A percentile compares a stretch with the other conserved stretches of the same genome.
Conservation (phyloP, 2,113 vertebrate species). For the Heloderma charlesbogerti region DNA sequence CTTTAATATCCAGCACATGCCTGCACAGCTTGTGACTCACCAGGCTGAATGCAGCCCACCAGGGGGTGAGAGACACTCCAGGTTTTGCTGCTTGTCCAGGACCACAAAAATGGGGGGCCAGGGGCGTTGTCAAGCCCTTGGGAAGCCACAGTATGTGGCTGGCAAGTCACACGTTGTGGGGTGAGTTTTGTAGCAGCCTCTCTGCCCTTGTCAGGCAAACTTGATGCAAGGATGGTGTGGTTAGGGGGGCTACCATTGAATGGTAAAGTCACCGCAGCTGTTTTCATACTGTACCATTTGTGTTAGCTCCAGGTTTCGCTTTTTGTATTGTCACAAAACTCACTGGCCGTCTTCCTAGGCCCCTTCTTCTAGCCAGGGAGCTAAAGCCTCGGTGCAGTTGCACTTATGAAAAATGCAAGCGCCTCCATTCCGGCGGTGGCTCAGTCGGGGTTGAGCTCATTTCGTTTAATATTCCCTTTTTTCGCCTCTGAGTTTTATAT, state of each 20-base stretch:
- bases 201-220: not conserved
- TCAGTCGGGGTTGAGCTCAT: not conserved
- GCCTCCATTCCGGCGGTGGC: not conserved
- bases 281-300: not conserved
- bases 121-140: not conserved
- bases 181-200: not conserved
- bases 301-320: not conserved
- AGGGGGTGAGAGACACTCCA: too few species aligned
- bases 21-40: too few species aligned
- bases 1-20: too few species aligned
- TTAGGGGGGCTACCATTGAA: not conserved
- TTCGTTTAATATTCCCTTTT: conserved; percentile 30
- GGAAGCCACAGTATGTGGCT: not conserved
- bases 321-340: not conserved
- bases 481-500: conserved; percentile 30
- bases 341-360: not conserved
- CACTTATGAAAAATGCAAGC: conserved; percentile 27
- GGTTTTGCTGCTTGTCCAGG: not conserved
- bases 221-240: too few species aligned
- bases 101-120: not conserved
- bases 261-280: not conserved
- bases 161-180: not conserved
- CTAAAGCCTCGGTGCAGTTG: not conserved
- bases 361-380: not conserved
- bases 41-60: too few species aligned